Evolutionary conservation across 2,797 vertebrate genomes (phyloP), one percentile per base, ranked within the genome.

Genomic region (Enteromius paludinosus): DNA sequence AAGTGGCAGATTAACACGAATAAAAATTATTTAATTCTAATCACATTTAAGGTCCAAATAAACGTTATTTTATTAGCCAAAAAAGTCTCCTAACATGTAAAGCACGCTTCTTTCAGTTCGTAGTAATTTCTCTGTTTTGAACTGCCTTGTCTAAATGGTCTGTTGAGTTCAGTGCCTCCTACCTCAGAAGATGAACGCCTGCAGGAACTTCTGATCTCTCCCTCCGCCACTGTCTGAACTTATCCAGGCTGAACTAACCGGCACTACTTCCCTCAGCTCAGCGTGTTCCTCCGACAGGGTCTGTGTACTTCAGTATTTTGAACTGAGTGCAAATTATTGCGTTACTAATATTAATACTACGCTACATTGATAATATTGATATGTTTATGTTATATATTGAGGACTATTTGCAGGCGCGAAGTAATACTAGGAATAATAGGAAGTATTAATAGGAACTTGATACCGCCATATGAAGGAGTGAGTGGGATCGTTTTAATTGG

Each of bases 181-280:
- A 96, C 95, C 93, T 90, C 80, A 33, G 43, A 43, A 28, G 85
- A 78, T 74, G 90, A 92, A 93, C 82, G 54, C 91, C 91, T 85
- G 89, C 91, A 89, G 82, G 88, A 86, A 93, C 90, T 84, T 91
- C 87, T 78, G 90, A 84, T 78, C 74, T 23, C 84, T 11, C 69
- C 56, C 8, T n/a, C 1, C 2, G 0, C 25, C 77, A 15, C 85
- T 30, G 47, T 82, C 77, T 64, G 68, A 86, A 80, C 65, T 6
- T 94, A 95, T 93, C 35, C 71, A 45, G 23, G 33, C 81, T 54
- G 7, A 45, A 84, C 68, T 4, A 11, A 83, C 93, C 89, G 94
- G 95, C 15, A 93, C 95, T 95, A 94, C 92, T 95, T 95, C 87
- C 74, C 62, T 9, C 56, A 41, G 70, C 28, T 70, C 3, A 33